Evolutionary conservation across 2,113 vertebrate genomes (phyloP).

Genomic region (Ailurus styani): DNA sequence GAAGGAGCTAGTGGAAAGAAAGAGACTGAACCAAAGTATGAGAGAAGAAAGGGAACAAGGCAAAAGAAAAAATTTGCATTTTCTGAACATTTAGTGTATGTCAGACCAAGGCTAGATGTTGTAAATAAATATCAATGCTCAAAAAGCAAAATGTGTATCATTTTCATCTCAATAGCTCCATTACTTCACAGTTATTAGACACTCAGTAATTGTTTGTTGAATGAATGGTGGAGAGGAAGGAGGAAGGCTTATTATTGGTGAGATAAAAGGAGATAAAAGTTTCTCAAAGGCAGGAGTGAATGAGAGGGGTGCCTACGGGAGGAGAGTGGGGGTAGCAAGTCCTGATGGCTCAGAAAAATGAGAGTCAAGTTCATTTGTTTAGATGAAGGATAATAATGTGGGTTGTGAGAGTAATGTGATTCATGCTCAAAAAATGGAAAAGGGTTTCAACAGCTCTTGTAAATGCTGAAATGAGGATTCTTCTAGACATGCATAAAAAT

Average conservation of each 20-base stretch:
- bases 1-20: neutral
- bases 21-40: neutral
- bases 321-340: neutral
- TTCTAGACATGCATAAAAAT: neutral
- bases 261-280: neutral
- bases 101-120: neutral
- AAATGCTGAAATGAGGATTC: neutral
- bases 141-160: neutral
- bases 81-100: neutral
- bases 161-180: neutral
- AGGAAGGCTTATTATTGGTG: neutral
- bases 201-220: neutral
- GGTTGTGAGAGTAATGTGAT: neutral
- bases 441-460: neutral
- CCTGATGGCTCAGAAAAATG: neutral
- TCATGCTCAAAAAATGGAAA: neutral
- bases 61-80: neutral
- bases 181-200: neutral
- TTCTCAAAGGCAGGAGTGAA: neutral
- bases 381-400: neutral
- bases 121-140: neutral
- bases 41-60: neutral
- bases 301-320: neutral
- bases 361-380: neutral
- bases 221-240: neutral